Percentiles rank a stretch among this genome's conserved stretches.
Conservation (phyloP, 2,888 invertebrate genomes). For the Catocala fraxini region DNA sequence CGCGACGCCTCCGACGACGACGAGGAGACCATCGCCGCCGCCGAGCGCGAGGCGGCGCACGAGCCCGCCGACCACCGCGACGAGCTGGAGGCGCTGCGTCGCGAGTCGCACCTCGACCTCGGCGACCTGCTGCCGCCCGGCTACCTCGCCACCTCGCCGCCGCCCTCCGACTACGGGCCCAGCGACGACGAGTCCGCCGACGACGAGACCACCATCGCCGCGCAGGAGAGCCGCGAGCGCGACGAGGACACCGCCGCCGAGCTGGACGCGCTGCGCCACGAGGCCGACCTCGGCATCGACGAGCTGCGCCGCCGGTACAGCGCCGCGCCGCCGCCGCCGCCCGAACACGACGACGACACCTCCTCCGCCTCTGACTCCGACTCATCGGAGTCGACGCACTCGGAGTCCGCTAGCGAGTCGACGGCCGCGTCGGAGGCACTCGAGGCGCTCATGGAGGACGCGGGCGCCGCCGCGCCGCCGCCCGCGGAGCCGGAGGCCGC, state of each 20-base stretch:
- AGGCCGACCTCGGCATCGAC: constrained; percentile 94
- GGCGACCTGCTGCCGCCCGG: constrained; percentile 95
- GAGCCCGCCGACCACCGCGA: constrained; percentile 73
- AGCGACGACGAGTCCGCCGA: constrained; percentile 90
- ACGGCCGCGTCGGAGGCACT: constrained; percentile 63
- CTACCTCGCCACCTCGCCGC: constrained; percentile 91
- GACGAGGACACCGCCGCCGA: constrained; percentile 88
- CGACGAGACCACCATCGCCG: constrained; percentile 80
- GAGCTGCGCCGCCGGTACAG: constrained; percentile 93
- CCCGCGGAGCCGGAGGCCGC: constrained; percentile 77
- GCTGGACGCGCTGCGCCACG: constrained; percentile 92
- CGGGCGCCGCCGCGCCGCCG: constrained; percentile 60
- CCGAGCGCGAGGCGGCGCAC: constrained; percentile 90
- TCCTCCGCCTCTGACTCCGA: constrained; percentile 51
- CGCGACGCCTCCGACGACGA: constrained; percentile 92
- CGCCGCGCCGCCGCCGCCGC: constrained; percentile 94
- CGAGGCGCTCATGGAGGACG: constrained; percentile 57
- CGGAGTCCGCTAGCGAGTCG: constrained; percentile 53
- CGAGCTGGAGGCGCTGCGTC: constrained; percentile 95
- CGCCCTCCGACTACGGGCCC: constrained; percentile 91
- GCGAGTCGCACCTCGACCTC: constrained; percentile 96
- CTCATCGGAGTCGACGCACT: constrained; percentile 53
- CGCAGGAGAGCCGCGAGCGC: constrained; percentile 89
- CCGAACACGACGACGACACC: constrained; percentile 60
- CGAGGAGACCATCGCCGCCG: constrained; percentile 97